Conservation (phyloP, 1,140 invertebrate species). For the Halictus rubicundus region DNA sequence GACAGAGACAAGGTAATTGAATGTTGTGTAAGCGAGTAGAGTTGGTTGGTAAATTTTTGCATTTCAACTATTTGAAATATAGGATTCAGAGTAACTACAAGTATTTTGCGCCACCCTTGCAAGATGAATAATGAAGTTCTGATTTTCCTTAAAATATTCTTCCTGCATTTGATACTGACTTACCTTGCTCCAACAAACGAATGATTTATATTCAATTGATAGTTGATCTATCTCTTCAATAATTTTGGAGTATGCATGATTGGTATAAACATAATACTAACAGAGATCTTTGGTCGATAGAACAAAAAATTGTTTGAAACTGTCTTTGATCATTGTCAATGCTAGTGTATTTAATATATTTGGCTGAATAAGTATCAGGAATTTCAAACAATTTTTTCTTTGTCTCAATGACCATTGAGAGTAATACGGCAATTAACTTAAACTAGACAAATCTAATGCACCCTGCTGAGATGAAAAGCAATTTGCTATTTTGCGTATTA, state of each 20-base stretch:
- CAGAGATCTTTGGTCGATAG: neutral
- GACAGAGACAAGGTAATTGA: neutral
- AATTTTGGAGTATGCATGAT: conserved; percentile 45
- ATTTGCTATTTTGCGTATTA: conserved; percentile 38
- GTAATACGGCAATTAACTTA: conserved; percentile 21
- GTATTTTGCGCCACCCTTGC: conserved; percentile 22
- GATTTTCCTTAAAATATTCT: conserved; percentile 45
- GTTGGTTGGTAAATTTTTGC: conserved; percentile 32
- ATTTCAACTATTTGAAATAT: neutral
- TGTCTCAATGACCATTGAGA: neutral
- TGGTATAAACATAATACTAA: conserved; percentile 38
- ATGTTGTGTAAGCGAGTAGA: neutral
- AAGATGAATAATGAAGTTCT: conserved; percentile 33
- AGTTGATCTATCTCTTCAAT: neutral
- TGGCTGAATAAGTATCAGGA: neutral
- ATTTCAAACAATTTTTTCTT: conserved; percentile 28
- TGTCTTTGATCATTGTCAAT: neutral
- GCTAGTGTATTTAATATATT: too few relatives aligned
- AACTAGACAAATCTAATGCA: conserved; percentile 32
- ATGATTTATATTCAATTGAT: conserved; percentile 25
- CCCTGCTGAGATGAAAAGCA: conserved; percentile 40
- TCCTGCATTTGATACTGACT: conserved; percentile 37
- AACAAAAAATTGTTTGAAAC: conserved; percentile 35
- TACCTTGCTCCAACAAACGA: conserved; percentile 47
- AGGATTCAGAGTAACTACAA: neutral